phyloP scores from a whole-genome alignment of 2,888 invertebrate species.

The Cataglyphis albicans region DNA sequence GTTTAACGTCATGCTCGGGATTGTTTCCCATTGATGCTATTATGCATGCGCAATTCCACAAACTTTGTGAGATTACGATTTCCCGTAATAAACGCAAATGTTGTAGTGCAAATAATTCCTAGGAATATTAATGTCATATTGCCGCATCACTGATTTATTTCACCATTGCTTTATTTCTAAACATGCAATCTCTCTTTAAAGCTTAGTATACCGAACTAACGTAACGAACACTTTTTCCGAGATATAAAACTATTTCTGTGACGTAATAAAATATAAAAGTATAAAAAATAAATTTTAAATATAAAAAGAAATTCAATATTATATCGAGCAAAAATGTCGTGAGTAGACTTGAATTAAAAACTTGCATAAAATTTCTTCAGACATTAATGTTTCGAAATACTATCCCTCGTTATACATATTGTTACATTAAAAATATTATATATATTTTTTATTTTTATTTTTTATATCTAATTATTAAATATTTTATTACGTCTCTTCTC shows the following conservation, averaged over 20 bases:
- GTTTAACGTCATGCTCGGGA: constrained; percentile 21
- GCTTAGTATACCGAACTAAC: not conserved
- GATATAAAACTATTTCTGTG: not conserved
- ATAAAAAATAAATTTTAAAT: too few species aligned
- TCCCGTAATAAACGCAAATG: constrained; percentile 14
- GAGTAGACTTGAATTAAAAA: constrained; percentile 2
- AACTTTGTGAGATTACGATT: constrained; percentile 27
- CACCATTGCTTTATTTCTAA: not conserved
- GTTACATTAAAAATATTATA: not conserved
- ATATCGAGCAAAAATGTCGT: not conserved
- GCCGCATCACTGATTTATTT: not conserved
- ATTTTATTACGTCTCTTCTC: not conserved
- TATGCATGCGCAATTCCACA: constrained; percentile 30
- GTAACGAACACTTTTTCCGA: not conserved
- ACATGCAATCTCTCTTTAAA: not conserved
- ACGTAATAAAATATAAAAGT: too few species aligned
- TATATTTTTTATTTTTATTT: not conserved
- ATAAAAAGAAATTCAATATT: constrained; percentile 1
- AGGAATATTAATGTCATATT: not conserved
- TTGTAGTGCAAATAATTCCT: constrained; percentile 13
- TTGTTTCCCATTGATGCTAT: constrained; percentile 34
- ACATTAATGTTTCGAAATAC: not conserved
- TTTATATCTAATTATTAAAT: constrained; percentile 6
- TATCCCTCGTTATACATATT: not conserved
- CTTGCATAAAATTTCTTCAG: not conserved